Evolutionary conservation across 2,113 vertebrate genomes (phyloP).

Genomic region (Lycaon pictus): DNA sequence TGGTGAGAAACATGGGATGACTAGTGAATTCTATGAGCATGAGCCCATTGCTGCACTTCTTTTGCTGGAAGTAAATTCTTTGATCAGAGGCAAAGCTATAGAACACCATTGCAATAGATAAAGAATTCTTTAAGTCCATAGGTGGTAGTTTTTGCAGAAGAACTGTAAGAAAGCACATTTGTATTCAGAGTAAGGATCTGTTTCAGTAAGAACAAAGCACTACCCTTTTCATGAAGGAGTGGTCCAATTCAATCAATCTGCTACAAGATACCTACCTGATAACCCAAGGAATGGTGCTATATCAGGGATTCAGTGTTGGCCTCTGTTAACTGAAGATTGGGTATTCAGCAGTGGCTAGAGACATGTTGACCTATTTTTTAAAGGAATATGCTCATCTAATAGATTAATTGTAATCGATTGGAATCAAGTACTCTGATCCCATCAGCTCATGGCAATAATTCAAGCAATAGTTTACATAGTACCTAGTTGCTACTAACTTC

Average conservation of each 20-base stretch:
- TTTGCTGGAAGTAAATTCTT: not conserved
- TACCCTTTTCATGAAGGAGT: not conserved
- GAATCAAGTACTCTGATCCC: not conserved
- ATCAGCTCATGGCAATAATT: not conserved
- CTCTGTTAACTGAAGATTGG: not conserved
- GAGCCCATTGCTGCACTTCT: not conserved
- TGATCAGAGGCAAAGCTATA: not conserved
- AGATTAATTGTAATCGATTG: not conserved
- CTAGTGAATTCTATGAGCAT: not conserved
- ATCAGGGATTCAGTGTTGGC: not conserved
- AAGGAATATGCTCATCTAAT: not conserved
- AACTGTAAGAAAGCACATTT: not conserved
- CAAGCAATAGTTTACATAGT: not conserved
- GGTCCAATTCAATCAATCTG: not conserved
- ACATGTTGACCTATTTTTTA: not conserved
- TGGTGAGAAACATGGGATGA: not conserved
- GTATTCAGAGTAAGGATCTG: not conserved
- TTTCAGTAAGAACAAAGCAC: not conserved
- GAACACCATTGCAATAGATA: not conserved
- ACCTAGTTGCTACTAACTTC: not conserved
- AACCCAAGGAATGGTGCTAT: not conserved
- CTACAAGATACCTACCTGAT: not conserved
- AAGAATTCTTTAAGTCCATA: not conserved
- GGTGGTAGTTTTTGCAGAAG: not conserved
- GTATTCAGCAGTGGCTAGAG: not conserved